A percentile compares a stretch with the other conserved stretches of the same genome.
Conservation (phyloP, 2,113 vertebrate species). For the Hydrochoerus hydrochaeris region DNA sequence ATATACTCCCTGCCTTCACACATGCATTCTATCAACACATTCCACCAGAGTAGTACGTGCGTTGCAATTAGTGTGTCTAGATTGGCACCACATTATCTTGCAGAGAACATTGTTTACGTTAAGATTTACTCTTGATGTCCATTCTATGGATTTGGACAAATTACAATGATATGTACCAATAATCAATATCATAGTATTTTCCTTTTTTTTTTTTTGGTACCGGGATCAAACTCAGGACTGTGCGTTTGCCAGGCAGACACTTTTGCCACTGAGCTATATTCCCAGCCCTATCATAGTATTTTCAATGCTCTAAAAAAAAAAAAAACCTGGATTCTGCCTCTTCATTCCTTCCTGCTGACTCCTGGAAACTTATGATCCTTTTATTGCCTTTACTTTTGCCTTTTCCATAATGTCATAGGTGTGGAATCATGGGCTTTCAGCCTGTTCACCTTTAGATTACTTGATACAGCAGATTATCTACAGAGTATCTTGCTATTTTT, state of each 20-base stretch:
- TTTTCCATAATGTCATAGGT: neutral
- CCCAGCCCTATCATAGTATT: neutral
- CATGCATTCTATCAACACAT: accelerated
- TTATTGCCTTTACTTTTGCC: neutral
- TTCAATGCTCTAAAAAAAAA: neutral
- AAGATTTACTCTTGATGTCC: neutral
- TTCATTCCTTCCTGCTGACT: neutral
- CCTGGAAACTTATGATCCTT: neutral
- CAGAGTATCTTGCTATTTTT: slow-evolving; percentile 32
- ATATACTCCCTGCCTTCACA: accelerated
- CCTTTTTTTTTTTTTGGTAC: neutral
- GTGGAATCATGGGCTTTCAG: neutral
- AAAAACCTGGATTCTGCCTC: neutral
- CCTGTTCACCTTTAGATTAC: neutral
- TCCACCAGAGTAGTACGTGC: neutral
- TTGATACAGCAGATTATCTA: neutral
- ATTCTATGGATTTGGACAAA: neutral
- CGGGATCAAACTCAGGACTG: too few relatives aligned
- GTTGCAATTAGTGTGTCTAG: neutral
- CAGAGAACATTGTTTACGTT: neutral
- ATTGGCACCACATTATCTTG: neutral
- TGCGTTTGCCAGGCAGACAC: too few relatives aligned
- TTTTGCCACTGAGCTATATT: too few relatives aligned
- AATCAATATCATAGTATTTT: neutral
- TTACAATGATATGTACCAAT: neutral